A percentile compares a stretch with the other conserved stretches of the same genome.
Evolutionary conservation across 2,888 invertebrate genomes (phyloP).

Genomic region (Drosophila nigricruria): DNA sequence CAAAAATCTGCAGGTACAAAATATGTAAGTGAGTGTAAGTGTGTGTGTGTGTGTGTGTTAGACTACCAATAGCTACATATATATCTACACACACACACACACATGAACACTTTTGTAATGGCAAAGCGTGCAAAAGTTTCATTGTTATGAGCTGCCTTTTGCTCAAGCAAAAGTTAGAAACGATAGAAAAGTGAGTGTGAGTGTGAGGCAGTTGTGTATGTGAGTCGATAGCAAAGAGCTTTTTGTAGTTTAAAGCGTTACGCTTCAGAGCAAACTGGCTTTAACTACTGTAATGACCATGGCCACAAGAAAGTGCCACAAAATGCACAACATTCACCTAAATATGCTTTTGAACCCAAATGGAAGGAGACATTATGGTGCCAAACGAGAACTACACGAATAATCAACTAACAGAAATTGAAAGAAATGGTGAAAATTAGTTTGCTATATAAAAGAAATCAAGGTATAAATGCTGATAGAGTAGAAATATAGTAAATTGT

Average conservation of each 20-base stretch:
- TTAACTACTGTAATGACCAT: slow-evolving; percentile 34
- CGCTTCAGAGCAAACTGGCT: slow-evolving; percentile 49
- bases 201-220: background rate
- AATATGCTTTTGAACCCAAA: slow-evolving; percentile 34
- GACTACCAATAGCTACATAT: slow-evolving; percentile 25
- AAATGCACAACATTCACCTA: slow-evolving; percentile 28
- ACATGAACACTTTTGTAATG: slow-evolving; percentile 21
- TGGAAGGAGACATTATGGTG: slow-evolving; percentile 39
- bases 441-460: no score
- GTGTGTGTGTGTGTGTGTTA: background rate
- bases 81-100: slow-evolving; percentile 10
- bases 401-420: background rate
- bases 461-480: background rate
- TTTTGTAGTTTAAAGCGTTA: slow-evolving; percentile 60
- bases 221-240: slow-evolving; percentile 41
- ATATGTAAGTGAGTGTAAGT: background rate
- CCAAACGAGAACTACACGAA: slow-evolving; percentile 8
- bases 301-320: slow-evolving; percentile 13
- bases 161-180: slow-evolving; percentile 58
- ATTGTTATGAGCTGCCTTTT: slow-evolving; percentile 67
- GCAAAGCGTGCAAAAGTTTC: slow-evolving; percentile 59
- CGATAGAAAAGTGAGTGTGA: slow-evolving; percentile 7
- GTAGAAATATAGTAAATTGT: no score
- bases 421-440: background rate
- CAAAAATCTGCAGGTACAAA: slow-evolving; percentile 64